Conservation (phyloP, 2,113 vertebrate genomes). For the Etheostoma spectabile region DNA sequence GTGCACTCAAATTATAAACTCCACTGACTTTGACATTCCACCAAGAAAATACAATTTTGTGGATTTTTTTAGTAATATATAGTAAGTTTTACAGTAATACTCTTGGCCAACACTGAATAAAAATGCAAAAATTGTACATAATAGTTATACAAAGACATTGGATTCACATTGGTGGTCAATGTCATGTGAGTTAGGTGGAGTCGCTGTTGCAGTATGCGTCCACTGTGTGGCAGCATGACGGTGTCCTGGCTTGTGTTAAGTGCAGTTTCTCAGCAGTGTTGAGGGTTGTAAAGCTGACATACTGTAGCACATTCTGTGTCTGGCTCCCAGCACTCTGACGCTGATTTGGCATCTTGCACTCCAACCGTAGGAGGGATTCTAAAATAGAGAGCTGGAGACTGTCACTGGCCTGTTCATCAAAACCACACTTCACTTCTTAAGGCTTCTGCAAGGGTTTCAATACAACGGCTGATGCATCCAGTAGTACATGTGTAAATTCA, state of each 20-base stretch:
- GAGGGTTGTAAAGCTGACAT: slow-evolving; percentile 42
- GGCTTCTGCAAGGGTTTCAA: slow-evolving; percentile 27
- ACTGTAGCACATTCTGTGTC: slow-evolving; percentile 41
- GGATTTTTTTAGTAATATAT: slow-evolving; percentile 46
- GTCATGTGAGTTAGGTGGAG: slow-evolving; percentile 38
- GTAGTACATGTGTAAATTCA: background rate
- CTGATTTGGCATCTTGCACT: slow-evolving; percentile 35
- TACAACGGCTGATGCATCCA: background rate
- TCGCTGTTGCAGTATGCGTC: slow-evolving; percentile 59
- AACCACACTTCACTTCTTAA: slow-evolving; percentile 8
- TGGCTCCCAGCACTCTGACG: slow-evolving; percentile 8
- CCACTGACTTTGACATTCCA: slow-evolving; percentile 35
- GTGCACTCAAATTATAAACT: slow-evolving; percentile 26
- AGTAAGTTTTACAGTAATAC: slow-evolving; percentile 39
- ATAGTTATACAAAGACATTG: slow-evolving; percentile 45
- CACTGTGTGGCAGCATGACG: slow-evolving; percentile 76
- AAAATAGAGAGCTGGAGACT: slow-evolving; percentile 31
- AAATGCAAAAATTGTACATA: slow-evolving; percentile 43
- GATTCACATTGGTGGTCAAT: slow-evolving; percentile 37
- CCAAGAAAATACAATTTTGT: slow-evolving; percentile 68
- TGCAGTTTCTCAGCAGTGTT: slow-evolving; percentile 43
- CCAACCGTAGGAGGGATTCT: slow-evolving; percentile 34
- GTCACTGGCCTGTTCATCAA: slow-evolving; percentile 31
- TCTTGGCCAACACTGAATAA: slow-evolving; percentile 24
- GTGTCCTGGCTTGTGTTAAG: slow-evolving; percentile 57